Evolutionary conservation across 2,888 invertebrate species (phyloP).

Genomic region (Tachina lurida): DNA sequence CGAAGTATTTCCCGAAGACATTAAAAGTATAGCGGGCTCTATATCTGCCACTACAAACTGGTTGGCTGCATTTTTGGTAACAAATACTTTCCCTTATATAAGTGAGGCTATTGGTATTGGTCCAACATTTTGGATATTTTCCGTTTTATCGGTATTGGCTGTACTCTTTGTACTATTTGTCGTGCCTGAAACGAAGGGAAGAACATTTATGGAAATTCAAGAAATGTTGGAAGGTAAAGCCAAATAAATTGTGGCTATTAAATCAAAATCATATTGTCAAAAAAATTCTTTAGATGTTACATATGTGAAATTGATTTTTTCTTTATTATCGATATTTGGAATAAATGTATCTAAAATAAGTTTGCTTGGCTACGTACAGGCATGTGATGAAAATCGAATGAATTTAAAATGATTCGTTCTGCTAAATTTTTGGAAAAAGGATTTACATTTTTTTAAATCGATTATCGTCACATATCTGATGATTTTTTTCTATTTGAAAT

Average conservation of each 20-base stretch:
- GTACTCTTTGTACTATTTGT: conserved; percentile 87
- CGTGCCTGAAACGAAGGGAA: conserved; percentile 85
- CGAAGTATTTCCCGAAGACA: conserved; percentile 91
- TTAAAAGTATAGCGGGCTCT: conserved; percentile 90
- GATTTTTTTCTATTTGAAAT: too few relatives aligned
- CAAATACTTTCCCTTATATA: conserved; percentile 87
- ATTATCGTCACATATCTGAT: too few relatives aligned
- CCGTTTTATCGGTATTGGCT: conserved; percentile 86
- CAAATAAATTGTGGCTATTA: background rate
- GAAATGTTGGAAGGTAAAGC: conserved; percentile 75
- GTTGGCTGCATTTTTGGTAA: conserved; percentile 91
- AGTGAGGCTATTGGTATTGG: conserved; percentile 85
- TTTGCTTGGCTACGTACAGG: too few relatives aligned
- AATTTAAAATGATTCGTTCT: too few relatives aligned
- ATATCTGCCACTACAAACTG: conserved; percentile 92
- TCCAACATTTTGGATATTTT: conserved; percentile 90
- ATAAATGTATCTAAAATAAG: too few relatives aligned
- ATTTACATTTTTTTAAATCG: too few relatives aligned
- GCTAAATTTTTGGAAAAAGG: too few relatives aligned
- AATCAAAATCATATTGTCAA: background rate
- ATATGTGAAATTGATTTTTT: too few relatives aligned
- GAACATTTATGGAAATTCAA: conserved; percentile 82
- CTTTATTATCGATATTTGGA: background rate
- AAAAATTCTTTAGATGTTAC: background rate
- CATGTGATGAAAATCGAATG: too few relatives aligned